Evolutionary conservation across 2,113 vertebrate species (phyloP).

Genomic region (Sceloporus undulatus): DNA sequence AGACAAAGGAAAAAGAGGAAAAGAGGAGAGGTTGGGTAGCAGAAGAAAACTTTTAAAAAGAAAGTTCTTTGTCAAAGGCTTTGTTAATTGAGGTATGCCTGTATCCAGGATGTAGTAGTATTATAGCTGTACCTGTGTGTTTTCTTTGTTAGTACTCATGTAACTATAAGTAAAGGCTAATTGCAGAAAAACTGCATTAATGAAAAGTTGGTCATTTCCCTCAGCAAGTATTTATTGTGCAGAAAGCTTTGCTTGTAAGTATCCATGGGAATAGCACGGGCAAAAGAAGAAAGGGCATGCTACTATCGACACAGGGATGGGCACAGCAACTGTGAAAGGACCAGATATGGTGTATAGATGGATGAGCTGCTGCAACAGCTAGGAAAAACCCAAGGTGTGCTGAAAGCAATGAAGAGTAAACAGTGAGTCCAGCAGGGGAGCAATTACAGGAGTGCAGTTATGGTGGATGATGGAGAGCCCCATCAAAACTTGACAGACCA

Average conservation of each 20-base stretch:
- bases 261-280: no score
- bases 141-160: no score
- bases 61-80: no score
- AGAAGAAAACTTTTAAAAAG: no score
- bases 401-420: background rate
- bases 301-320: background rate
- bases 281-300: no score
- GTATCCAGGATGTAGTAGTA: no score
- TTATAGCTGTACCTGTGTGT: no score
- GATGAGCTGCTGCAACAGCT: background rate
- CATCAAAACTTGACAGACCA: background rate
- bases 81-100: no score
- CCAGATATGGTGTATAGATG: background rate
- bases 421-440: background rate
- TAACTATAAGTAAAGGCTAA: background rate
- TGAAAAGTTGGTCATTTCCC: no score
- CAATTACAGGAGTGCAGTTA: background rate
- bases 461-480: background rate
- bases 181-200: background rate
- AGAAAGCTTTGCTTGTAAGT: background rate
- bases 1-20: no score
- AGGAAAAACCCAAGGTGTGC: background rate
- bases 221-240: background rate
- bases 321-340: no score
- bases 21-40: no score